Evolutionary conservation across 2,797 vertebrate species (phyloP).

Genomic region (Psittacula echo): DNA sequence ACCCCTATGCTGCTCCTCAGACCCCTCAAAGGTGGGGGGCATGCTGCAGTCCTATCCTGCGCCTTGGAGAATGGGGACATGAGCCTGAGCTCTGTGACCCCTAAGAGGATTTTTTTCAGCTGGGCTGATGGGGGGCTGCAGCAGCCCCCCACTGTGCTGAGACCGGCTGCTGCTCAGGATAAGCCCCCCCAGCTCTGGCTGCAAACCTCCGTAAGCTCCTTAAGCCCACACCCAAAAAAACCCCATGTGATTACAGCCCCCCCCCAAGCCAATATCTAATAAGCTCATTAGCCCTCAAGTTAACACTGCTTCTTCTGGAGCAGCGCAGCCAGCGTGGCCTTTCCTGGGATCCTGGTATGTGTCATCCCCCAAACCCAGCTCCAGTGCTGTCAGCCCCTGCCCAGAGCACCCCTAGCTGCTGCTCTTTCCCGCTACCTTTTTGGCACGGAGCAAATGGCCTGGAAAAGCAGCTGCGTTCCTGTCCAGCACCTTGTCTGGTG

Average conservation of each 20-base stretch:
- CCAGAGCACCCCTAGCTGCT: background rate
- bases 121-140: background rate
- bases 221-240: background rate
- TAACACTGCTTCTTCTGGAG: background rate
- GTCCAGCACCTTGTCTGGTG: background rate
- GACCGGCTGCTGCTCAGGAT: slow-evolving; percentile 8
- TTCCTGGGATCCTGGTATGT: background rate
- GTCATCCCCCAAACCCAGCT: background rate
- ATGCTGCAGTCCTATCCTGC: rapidly evolving
- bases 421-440: background rate
- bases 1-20: background rate
- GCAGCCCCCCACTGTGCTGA: background rate
- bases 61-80: background rate
- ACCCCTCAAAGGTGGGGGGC: background rate
- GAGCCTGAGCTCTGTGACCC: background rate
- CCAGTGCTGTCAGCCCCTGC: background rate
- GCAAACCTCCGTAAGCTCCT: slow-evolving; percentile 37
- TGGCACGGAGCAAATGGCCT: background rate
- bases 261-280: background rate
- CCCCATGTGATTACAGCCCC: background rate
- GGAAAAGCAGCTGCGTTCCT: background rate
- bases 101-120: slow-evolving; percentile 47
- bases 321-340: background rate
- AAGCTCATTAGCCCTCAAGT: slow-evolving; percentile 36
- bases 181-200: slow-evolving; percentile 1